Percentiles rank a stretch among this genome's conserved stretches.
phyloP scores from a whole-genome alignment of 2,113 vertebrate genomes.

The Phylloscopus trochiloides region DNA sequence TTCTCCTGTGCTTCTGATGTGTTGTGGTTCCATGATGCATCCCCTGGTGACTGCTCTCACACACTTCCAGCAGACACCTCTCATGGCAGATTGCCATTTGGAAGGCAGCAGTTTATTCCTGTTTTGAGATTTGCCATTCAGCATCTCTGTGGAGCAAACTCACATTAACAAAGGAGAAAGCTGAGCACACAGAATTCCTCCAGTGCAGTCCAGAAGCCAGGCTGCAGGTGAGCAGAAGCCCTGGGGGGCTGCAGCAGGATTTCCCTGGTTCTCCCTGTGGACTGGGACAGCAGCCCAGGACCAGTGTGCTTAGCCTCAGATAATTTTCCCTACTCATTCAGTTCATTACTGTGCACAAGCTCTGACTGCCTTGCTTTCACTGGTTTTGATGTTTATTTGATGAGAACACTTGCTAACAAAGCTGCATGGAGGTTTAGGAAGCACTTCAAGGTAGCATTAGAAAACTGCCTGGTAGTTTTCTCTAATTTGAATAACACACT shows the following conservation, averaged over 20 bases:
- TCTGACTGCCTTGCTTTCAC: background rate
- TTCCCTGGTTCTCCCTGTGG: background rate
- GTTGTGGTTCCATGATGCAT: background rate
- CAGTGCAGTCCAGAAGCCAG: background rate
- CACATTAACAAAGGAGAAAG: background rate
- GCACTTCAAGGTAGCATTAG: background rate
- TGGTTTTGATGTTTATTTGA: background rate
- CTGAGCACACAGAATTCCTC: background rate
- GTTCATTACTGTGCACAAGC: background rate
- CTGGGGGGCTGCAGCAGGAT: background rate
- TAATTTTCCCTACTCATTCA: background rate
- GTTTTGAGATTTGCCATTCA: background rate
- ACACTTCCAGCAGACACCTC: background rate
- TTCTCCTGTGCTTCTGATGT: background rate
- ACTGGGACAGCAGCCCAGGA: background rate
- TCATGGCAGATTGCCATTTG: background rate
- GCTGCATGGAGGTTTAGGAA: background rate
- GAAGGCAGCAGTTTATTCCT: background rate
- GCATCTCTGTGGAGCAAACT: background rate
- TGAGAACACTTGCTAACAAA: background rate
- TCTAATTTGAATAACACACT: background rate
- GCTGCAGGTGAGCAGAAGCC: background rate
- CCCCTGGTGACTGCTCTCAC: background rate
- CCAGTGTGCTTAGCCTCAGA: background rate
- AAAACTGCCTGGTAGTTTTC: background rate